Percentiles rank a stretch among this genome's conserved stretches.
Evolutionary conservation across 2,113 vertebrate genomes (phyloP).

Genomic region (Chauna torquata): DNA sequence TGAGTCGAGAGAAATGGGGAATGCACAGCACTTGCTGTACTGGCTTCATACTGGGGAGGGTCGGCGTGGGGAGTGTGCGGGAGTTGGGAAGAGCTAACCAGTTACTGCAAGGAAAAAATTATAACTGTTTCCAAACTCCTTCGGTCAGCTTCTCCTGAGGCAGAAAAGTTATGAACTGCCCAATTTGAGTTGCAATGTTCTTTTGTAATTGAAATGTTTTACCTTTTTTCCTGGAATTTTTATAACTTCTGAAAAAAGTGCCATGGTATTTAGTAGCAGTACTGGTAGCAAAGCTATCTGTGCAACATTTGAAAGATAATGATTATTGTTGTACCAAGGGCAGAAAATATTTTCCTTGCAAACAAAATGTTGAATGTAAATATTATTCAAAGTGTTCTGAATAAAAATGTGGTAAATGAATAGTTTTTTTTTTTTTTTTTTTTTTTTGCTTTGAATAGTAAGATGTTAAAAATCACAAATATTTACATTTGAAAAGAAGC

Average conservation of each 20-base stretch:
- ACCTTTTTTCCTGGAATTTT: constrained; percentile 40
- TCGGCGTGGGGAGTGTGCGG: background rate
- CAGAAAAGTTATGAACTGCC: background rate
- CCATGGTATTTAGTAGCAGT: background rate
- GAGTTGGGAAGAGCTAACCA: background rate
- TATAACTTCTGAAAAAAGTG: constrained; percentile 48
- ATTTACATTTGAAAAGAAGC: constrained; percentile 30
- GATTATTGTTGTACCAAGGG: background rate
- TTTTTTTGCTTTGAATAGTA: constrained; percentile 49
- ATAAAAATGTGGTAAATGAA: constrained; percentile 17
- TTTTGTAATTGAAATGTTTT: constrained; percentile 43
- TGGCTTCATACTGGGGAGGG: fast-evolving
- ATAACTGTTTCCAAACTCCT: background rate
- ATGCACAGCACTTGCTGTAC: background rate
- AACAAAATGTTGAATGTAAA: constrained; percentile 24
- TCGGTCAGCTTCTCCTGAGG: background rate
- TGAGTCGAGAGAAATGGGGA: background rate
- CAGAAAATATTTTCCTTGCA: background rate
- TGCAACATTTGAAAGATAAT: background rate
- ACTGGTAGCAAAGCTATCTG: background rate
- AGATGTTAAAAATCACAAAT: constrained; percentile 17
- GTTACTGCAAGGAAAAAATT: background rate
- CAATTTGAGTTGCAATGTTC: background rate
- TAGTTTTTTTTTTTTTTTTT: constrained; percentile 25
- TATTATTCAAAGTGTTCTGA: constrained; percentile 47